Conservation (phyloP, 2,113 vertebrate genomes). For the Microtus pennsylvanicus region DNA sequence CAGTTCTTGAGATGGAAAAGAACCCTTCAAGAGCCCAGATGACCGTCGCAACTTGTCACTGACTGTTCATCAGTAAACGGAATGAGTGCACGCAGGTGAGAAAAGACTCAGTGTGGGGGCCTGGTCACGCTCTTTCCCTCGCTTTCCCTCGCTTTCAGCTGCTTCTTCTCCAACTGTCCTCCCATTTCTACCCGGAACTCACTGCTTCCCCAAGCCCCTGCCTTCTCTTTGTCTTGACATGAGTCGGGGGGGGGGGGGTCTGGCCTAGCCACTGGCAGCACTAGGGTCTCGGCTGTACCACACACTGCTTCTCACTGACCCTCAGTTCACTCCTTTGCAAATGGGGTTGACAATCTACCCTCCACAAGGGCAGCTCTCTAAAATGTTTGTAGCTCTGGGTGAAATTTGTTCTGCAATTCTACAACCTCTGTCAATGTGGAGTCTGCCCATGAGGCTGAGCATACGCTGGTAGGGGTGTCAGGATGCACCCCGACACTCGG, state of each 20-base stretch:
- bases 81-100: rapidly evolving
- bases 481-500: not conserved
- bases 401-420: not conserved
- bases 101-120: not conserved
- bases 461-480: not conserved
- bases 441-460: not conserved
- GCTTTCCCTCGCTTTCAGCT: not conserved
- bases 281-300: not conserved
- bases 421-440: not conserved
- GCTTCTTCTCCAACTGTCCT: not conserved
- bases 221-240: not conserved
- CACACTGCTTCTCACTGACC: not conserved
- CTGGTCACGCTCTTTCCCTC: too few species aligned
- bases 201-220: not conserved
- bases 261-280: not conserved
- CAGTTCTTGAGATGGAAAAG: not conserved
- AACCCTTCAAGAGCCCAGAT: not conserved
- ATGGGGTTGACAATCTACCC: not conserved
- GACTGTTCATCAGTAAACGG: not conserved
- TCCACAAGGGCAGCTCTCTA: not conserved
- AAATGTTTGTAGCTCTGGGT: not conserved
- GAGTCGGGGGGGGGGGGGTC: not conserved
- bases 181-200: not conserved
- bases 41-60: not conserved
- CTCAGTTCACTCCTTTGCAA: not conserved